Base-by-base conservation (phyloP, 1,140 invertebrate genomes). In the Vanessa atalanta region DNA sequence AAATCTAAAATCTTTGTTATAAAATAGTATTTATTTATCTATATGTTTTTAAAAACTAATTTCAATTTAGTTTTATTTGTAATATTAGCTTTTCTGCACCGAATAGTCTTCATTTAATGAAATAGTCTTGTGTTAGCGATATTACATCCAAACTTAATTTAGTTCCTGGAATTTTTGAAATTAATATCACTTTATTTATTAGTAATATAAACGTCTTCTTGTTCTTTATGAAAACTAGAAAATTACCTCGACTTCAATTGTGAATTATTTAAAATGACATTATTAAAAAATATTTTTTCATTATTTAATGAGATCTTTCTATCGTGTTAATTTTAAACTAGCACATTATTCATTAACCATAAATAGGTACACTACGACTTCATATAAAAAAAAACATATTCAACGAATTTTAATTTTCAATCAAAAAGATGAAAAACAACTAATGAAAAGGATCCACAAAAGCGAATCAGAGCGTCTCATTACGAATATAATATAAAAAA, bases 61-160 rank as follows among this genome's bases (percentile, higher is more conserved):
- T 16, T 43, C 15, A 47, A 26, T 43, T 64, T 43, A n/a, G 31
- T 15, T 47, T 64, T 64, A 43, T 9, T 43, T 23, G 37, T 65
- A 37, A 16, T 70, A 12, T 5, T 3, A 63, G 1, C 13, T 16
- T 15, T 20, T 47, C 68, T 47, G 7, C n/a, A 31, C 57, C 43
- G n/a, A 48, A 64, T 47, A 15, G 69, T 70, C 60, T 70, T 70
- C 60, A 12, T 63, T 70, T 63, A 70, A 70, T 70, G 53, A 20
- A 69, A 69, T 69, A 69, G 55, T 60, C 55, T 2, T 20, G 55
- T 20, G 67, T 60, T 48, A 69, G 20, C 53, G 67, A 69, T 69
- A 69, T 31, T n/a, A 60, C 47, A 61, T 60, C 43, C 37, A 60
- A 47, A 53, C 13, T 69, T 69, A 3, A 37, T n/a, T 15, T 61